phyloP scores from a whole-genome alignment of 2,888 invertebrate species.

The Pristionchus exspectatus region DNA sequence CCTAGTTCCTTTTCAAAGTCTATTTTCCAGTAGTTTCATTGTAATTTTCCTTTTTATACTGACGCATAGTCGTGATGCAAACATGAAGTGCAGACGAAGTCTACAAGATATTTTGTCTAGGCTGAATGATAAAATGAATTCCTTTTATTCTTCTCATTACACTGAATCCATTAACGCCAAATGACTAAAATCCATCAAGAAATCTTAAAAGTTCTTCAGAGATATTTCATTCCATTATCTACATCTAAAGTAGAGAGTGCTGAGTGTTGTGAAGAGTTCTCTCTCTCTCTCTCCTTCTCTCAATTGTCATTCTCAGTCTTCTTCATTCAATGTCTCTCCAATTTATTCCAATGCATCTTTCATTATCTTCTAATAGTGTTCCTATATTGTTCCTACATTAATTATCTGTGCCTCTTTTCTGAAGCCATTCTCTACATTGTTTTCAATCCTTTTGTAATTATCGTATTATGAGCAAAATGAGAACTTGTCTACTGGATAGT shows the following conservation, averaged over 20 bases:
- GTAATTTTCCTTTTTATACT: neutral
- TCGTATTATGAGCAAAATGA: too few relatives aligned
- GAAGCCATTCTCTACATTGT: neutral
- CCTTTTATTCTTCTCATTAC: neutral
- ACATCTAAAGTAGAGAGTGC: neutral
- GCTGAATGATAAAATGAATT: neutral
- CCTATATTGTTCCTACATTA: neutral
- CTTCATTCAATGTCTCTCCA: neutral
- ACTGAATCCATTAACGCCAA: neutral
- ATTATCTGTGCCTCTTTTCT: neutral
- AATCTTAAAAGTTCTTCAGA: neutral
- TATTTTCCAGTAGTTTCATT: neutral
- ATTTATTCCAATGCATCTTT: neutral
- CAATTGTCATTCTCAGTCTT: slow-evolving; percentile 19
- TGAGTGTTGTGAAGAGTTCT: slow-evolving; percentile 31
- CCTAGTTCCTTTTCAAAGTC: too few relatives aligned
- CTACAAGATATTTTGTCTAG: neutral
- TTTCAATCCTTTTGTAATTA: too few relatives aligned
- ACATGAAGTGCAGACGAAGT: neutral
- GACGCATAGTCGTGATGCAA: neutral
- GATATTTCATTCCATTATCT: slow-evolving; percentile 1
- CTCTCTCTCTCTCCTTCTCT: neutral
- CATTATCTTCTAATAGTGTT: neutral
- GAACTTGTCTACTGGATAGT: too few relatives aligned
- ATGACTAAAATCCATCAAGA: neutral